Conservation (phyloP, 2,888 invertebrate species). For the Sussaba pulchella region DNA sequence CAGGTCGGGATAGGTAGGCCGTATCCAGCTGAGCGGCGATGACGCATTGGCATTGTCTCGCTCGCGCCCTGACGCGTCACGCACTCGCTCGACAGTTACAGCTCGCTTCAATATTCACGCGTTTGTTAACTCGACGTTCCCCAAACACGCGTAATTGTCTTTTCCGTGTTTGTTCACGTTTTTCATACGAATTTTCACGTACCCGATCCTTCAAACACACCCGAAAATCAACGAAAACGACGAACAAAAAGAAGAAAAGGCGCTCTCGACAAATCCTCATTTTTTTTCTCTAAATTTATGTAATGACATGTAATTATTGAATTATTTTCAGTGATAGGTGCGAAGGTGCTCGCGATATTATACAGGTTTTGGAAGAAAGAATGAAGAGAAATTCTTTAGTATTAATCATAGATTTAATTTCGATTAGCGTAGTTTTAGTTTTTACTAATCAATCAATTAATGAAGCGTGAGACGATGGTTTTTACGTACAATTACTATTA, state of each 20-base stretch:
- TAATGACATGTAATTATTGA: background rate
- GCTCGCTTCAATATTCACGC: background rate
- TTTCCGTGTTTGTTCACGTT: conserved; percentile 5
- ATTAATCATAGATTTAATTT: conserved; percentile 4
- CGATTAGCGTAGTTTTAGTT: conserved; percentile 31
- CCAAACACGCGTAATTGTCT: conserved; percentile 8
- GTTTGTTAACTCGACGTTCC: conserved; percentile 10
- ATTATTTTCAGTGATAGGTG: conserved; percentile 21
- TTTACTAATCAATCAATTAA: conserved; percentile 7
- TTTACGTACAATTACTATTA: background rate
- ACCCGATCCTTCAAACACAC: too few species aligned
- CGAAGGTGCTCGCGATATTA: conserved; percentile 52
- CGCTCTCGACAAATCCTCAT: conserved; percentile 12
- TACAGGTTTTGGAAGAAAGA: conserved; percentile 1
- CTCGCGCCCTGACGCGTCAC: conserved; percentile 7
- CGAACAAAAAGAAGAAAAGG: background rate
- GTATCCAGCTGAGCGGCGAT: conserved; percentile 11
- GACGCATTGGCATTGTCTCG: conserved; percentile 31
- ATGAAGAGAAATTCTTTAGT: background rate
- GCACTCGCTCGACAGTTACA: background rate
- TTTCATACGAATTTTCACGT: background rate
- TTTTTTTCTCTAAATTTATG: background rate
- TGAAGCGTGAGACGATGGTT: conserved; percentile 24
- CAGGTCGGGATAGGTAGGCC: conserved; percentile 3
- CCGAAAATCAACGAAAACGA: background rate